phyloP scores from a whole-genome alignment of 2,113 vertebrate genomes.

The Rhea pennata region DNA sequence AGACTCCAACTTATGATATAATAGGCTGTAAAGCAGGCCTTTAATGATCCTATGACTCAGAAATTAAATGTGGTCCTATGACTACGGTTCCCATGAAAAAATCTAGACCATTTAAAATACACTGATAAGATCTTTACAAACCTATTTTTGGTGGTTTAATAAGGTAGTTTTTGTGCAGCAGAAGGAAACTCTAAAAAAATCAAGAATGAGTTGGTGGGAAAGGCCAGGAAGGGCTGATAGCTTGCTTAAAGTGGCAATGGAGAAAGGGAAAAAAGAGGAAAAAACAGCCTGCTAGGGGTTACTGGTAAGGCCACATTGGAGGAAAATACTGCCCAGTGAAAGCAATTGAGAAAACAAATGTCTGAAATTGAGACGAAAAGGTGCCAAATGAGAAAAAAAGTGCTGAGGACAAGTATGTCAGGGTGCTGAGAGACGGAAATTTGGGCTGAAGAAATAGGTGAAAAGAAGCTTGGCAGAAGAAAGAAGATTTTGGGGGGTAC shows the following conservation, averaged over 20 bases:
- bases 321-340: neutral
- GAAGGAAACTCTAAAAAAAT: neutral
- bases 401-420: neutral
- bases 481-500: neutral
- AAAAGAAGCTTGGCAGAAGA: neutral
- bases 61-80: neutral
- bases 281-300: neutral
- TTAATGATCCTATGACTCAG: neutral
- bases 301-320: neutral
- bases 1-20: neutral
- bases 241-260: neutral
- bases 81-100: neutral
- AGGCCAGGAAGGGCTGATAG: neutral
- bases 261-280: neutral
- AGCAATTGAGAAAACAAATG: neutral
- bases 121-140: neutral
- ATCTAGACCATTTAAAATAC: neutral
- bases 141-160: neutral
- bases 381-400: neutral
- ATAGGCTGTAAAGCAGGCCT: neutral
- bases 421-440: neutral
- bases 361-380: neutral
- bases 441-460: neutral
- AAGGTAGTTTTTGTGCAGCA: neutral
- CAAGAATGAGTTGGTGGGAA: neutral